phyloP scores from a whole-genome alignment of 2,113 vertebrate genomes.

The Cyphomyrus discorhynchus region DNA sequence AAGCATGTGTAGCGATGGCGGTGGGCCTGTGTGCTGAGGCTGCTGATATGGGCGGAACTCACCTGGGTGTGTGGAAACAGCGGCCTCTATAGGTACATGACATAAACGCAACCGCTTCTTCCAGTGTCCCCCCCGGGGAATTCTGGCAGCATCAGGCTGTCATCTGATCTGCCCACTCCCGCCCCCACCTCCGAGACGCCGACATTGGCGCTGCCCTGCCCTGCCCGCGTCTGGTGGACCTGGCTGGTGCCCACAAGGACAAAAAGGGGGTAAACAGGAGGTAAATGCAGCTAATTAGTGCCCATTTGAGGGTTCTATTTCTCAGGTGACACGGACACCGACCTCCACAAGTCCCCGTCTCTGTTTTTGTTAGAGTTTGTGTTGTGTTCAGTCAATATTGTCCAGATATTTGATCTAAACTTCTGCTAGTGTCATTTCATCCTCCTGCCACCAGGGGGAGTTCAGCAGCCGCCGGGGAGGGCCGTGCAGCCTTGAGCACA shows the following conservation, averaged over 20 bases:
- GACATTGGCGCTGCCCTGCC: not conserved
- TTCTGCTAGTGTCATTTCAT: not conserved
- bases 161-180: not conserved
- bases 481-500: not conserved
- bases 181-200: not conserved
- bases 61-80: not conserved
- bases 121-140: not conserved
- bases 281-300: conserved; percentile 20
- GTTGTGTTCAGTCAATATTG: not conserved
- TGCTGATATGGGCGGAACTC: not conserved
- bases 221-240: not conserved
- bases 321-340: not conserved
- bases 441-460: not conserved
- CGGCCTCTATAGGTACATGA: not conserved
- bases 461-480: not conserved
- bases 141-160: conserved; percentile 1
- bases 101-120: not conserved
- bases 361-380: conserved; percentile 5
- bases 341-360: not conserved
- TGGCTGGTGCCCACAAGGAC: not conserved
- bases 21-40: not conserved
- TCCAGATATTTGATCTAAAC: not conserved
- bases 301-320: not conserved
- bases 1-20: not conserved
- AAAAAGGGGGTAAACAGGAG: not conserved